Evolutionary conservation across 1,140 invertebrate species (phyloP), one percentile per base, ranked within the genome.

Genomic region (Caenorhabditis inopinata): DNA sequence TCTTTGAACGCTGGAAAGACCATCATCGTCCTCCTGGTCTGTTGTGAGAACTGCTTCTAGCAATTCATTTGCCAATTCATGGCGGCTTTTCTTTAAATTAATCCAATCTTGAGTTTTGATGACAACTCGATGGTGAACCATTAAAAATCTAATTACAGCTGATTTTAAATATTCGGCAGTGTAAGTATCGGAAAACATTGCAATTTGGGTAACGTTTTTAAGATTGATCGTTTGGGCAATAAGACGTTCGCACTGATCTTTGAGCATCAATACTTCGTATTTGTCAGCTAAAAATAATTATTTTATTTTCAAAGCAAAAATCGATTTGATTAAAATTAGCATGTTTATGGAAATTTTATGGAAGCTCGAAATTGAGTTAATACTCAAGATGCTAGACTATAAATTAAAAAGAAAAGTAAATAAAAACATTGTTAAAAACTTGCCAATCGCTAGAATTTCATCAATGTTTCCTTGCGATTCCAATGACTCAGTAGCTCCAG

Each of bases 181-280:
- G 42, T 88, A 87, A 4, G 83, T 87, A 62, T 87, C 86, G 1
- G 86, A 86, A 27, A 88, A 84, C 5, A 87, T 62, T 14, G 79
- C 83, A 2, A 83, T 76, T 32, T 79, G 75, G 1, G 87, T 78
- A 25, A 87, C 68, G 42, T 83, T 85, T 76, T 87, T 87, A 0
- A 78, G 62, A 32, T 46, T 82, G 73, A 86, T 76, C 3, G 45
- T 53, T 18, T 85, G 62, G 16, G 84, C 79, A 42, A 87, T 47
- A 27, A 83, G 83, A 11, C 82, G 74, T 38, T 87, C 86, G 53
- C 85, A 87, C 32, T 87, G 82, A 21, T 87, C 86, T 47, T 87
- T 87, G 12, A 87, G 73, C 12, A 83, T 53, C 7, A 86, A 35
- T 12, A 87, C 82, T 38, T 79, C 86, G 74, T 87, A 87, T 80